A percentile compares a stretch with the other conserved stretches of the same genome.
These are phyloP conservation scores for Tetramorium alpestre DNA, from an alignment of 1,140 invertebrate genomes.

Conservation along the genomic window DNA sequence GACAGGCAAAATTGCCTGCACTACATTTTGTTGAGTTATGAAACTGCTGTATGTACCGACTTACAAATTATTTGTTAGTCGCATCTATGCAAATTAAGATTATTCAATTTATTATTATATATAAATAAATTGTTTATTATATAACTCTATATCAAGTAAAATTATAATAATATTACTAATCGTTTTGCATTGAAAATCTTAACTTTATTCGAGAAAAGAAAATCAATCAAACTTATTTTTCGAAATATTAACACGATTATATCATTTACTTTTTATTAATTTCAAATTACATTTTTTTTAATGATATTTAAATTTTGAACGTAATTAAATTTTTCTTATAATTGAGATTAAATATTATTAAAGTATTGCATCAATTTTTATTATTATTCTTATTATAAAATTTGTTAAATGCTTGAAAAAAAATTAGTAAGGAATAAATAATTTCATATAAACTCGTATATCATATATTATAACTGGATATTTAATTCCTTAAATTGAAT, in stretches of 20 bases:
- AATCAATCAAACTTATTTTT: too few species aligned
- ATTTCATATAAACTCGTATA: not conserved
- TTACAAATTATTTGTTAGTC: not conserved
- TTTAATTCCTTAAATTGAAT: not conserved
- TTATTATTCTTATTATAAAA: not conserved
- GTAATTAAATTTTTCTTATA: too few species aligned
- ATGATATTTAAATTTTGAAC: not conserved
- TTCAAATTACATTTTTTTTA: not conserved
- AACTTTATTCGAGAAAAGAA: too few species aligned
- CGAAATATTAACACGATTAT: not conserved
- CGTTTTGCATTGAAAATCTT: not conserved
- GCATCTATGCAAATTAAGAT: not conserved
- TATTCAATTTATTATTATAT: not conserved
- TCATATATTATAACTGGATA: not conserved
- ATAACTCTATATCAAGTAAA: too few species aligned
- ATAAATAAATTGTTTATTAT: not conserved
- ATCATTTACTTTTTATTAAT: not conserved
- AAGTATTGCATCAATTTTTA: not conserved
- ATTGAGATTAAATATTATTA: not conserved
- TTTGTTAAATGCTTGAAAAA: not conserved
- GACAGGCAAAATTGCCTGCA: slow-evolving; percentile 32
- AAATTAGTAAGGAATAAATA: not conserved
- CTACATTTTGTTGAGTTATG: not conserved
- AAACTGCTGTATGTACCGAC: not conserved
- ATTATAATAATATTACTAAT: not conserved